Base-by-base conservation (phyloP, 2,888 invertebrate genomes). In the Drosophila algonquin region DNA sequence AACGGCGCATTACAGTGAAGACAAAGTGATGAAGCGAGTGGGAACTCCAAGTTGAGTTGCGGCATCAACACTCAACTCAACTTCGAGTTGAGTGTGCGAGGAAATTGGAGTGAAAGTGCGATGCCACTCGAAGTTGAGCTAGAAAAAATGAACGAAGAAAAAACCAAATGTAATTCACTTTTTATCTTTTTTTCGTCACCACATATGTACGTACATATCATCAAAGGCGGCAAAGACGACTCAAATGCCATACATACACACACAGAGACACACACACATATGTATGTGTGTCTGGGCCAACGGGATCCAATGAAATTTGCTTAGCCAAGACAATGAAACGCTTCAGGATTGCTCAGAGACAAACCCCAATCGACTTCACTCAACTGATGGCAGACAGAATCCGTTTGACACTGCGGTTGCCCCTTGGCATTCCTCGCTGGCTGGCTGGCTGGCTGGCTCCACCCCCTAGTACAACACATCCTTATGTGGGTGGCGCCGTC, bases 1-100 rank as follows among this genome's bases (percentile, higher is more conserved):
- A 62, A 74, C 67, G 74, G 67, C 73, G 73, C 73, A 74, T 68
- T 57, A 61, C 61, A 70, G 52, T 52, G 53, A 54, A 53, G 44
- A 48, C 68, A 59, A 70, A 45, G 67, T 57, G 67, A 10, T 32
- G 14, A 6, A 30, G 2, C 7, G 61, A 54, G 53, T 53, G 53
- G 12, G 24, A 32, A 5, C 46, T 27, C 0, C 16, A 7, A 9
- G 12, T 3, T 7, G 12, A 18, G 48, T 47, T 16, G 46, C 46
- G 27, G 27, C 7, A 21, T 3, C 35, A 0, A 1, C 1, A 35
- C 12, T 40, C 35, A 5, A 40, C 2, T 40, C 40, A 40, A 7
- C 14, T 14, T 3, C 32, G 32, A 32, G 27, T 12, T 21, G 62
- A 18, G 52, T 27, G 27, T 1, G 27, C 6, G 27, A 27, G 27